phyloP scores from a whole-genome alignment of 2,797 vertebrate species.

The Mormyrus hasselquistii region DNA sequence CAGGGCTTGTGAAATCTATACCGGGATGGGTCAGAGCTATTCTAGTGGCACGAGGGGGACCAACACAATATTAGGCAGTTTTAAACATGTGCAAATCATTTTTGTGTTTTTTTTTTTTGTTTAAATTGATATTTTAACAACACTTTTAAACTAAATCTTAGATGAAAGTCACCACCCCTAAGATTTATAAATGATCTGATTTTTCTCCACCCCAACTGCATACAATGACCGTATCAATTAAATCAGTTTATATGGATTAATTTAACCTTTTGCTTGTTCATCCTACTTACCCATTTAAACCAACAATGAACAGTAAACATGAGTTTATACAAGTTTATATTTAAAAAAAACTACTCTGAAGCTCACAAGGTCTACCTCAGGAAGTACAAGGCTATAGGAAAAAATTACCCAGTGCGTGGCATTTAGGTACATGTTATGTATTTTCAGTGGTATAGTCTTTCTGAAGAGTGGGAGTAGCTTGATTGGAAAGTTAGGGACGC shows the following conservation, averaged over 20 bases:
- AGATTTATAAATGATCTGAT: background rate
- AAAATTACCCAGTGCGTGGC: background rate
- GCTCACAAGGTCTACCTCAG: background rate
- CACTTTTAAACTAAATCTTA: background rate
- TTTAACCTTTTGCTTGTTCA: background rate
- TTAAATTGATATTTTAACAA: background rate
- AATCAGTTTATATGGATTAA: background rate
- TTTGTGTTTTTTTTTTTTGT: background rate
- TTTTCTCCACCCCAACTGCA: background rate
- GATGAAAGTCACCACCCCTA: background rate
- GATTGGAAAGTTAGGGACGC: background rate
- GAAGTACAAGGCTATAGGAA: background rate
- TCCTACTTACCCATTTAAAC: background rate
- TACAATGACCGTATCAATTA: background rate
- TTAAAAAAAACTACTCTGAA: background rate
- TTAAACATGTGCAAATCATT: background rate
- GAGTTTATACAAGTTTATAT: background rate
- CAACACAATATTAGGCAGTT: background rate
- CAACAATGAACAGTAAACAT: background rate
- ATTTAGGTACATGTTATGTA: background rate
- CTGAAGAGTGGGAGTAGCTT: background rate
- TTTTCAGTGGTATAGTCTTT: background rate
- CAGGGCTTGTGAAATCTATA: background rate
- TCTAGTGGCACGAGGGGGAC: background rate
- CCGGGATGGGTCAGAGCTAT: background rate